Evolutionary conservation across 2,797 vertebrate genomes (phyloP).

Genomic region (Antrozous pallidus): DNA sequence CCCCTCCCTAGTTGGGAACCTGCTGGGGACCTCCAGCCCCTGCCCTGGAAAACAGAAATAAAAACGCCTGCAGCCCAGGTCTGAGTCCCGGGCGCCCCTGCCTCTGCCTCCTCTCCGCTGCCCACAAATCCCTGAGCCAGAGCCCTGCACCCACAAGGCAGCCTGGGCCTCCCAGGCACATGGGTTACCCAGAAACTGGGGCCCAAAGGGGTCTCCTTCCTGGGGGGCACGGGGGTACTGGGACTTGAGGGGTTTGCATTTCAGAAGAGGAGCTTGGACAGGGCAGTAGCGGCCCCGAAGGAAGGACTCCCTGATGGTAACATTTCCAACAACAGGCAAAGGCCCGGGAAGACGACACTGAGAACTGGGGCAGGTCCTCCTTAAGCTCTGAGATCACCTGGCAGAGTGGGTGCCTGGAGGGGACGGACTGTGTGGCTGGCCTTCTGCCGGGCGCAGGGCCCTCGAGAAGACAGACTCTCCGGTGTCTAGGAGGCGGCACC

Average conservation of each 20-base stretch:
- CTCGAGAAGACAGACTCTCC: neutral
- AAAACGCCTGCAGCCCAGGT: neutral
- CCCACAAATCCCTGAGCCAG: neutral
- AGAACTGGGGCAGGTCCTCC: neutral
- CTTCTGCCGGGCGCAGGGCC: neutral
- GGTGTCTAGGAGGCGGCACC: neutral
- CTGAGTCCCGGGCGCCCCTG: neutral
- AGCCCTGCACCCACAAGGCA: neutral
- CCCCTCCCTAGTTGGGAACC: neutral
- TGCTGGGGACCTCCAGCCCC: neutral
- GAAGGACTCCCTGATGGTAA: neutral
- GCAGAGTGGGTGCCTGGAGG: neutral
- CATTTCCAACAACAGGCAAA: neutral
- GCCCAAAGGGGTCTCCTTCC: neutral
- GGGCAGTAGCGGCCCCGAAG: neutral
- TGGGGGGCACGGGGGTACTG: neutral
- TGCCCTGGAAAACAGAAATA: neutral
- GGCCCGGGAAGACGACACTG: neutral
- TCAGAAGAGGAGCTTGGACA: neutral
- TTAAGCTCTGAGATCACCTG: neutral
- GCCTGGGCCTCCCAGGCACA: neutral
- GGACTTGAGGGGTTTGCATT: neutral
- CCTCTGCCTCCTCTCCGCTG: neutral
- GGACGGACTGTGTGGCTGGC: fast-evolving
- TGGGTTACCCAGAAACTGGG: neutral